Evolutionary conservation across 2,113 vertebrate species (phyloP), one percentile per base, ranked within the genome.

Genomic region (Chitala chitala): DNA sequence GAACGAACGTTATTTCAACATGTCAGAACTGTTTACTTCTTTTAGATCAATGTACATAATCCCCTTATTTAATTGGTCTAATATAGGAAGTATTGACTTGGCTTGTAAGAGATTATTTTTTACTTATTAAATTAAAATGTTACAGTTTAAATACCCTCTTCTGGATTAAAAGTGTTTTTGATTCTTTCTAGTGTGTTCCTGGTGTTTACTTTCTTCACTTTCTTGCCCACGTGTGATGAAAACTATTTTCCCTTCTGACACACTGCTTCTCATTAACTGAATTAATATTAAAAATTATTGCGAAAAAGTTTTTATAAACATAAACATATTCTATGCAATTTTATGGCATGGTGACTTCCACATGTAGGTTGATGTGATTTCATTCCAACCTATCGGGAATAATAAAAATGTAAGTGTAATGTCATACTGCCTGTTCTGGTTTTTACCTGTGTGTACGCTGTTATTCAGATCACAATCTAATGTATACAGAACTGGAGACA

Each of bases 291-390:
- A 51, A 51, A 51, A 51, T 51, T 20, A 51, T 51, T 10, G 48
- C 5, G 46, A 8, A 51, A 51, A 51, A 51, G 20, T n/a, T n/a
- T 92, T 77, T 79, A 69, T 91, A 90, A 91, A 42, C 5, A 29
- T 53, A 74, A 54, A 75, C 48, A 33, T 88, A 92, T 90, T 92
- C 92, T 93, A 93, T 93, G 92, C 92, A 93, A 93, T 92, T 93
- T 92, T 92, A 90, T 93, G 92, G 92, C 92, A 93, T 93, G 92
- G 88, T 84, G 90, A 92, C 92, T 92, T 90, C 92, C 90, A 92
- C 91, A 87, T 88, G 87, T 92, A 91, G 89, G 90, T 92, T 92
- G 91, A 89, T 89, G 92, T 93, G 92, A 89, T 92, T 90, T 92
- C 90, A 87, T 91, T 87, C 91, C 89, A 85, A 84, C 89, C 90